These are phyloP conservation scores for Anolis apletophallus DNA, from an alignment of 2,797 vertebrate species.

Conservation along the genomic window DNA sequence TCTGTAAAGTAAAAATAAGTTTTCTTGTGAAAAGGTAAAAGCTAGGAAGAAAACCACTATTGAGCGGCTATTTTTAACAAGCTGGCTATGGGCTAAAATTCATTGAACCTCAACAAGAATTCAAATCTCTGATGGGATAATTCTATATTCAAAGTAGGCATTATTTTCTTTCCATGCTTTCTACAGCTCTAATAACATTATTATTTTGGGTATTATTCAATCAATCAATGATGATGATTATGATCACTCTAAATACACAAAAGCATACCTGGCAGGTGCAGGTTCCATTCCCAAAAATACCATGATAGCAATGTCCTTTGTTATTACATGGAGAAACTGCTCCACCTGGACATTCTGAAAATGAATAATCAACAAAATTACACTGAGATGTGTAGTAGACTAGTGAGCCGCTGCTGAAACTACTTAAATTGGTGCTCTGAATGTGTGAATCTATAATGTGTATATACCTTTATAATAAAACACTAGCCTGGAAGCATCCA, in stretches of 20 bases:
- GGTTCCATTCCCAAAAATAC: constrained; percentile 85
- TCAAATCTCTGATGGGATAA: not conserved
- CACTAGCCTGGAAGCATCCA: not conserved
- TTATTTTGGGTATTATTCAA: not conserved
- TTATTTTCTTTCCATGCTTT: not conserved
- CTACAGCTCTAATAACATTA: not conserved
- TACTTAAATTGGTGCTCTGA: not conserved
- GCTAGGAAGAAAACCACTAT: not conserved
- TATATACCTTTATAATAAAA: not conserved
- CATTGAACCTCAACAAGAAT: not conserved
- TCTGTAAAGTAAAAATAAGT: constrained; percentile 69
- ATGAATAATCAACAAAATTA: constrained; percentile 17
- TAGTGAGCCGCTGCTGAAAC: not conserved
- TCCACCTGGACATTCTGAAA: constrained; percentile 88
- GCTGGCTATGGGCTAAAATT: not conserved
- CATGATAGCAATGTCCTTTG: constrained; percentile 86
- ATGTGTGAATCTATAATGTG: too few relatives aligned
- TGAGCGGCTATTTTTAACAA: not conserved
- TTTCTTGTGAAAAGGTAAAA: not conserved
- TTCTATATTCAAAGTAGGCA: not conserved
- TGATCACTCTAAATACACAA: not conserved
- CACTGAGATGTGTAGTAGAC: not conserved
- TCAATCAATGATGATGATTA: too few relatives aligned
- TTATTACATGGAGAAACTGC: constrained; percentile 79
- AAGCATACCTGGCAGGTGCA: constrained; percentile 86